A percentile compares a stretch with the other conserved stretches of the same genome.
These are phyloP conservation scores for Megalops atlanticus DNA, from an alignment of 2,113 vertebrate genomes.

Conservation along the genomic window DNA sequence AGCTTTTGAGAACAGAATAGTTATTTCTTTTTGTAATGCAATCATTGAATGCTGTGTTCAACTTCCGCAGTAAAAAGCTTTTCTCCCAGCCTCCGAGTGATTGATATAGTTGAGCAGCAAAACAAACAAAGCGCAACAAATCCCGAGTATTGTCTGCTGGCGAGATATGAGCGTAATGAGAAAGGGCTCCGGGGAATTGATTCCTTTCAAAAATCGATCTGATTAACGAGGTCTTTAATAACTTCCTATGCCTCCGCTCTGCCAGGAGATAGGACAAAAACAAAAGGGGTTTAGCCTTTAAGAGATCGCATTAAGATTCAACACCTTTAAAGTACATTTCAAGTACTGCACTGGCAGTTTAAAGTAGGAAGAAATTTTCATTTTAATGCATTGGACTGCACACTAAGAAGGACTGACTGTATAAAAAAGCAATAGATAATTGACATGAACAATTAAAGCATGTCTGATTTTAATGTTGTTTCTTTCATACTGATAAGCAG, in stretches of 20 bases:
- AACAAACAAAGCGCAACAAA: conserved; percentile 74
- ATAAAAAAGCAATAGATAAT: not conserved
- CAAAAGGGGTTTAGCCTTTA: conserved; percentile 39
- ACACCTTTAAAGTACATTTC: conserved; percentile 48
- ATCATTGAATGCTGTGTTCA: not conserved
- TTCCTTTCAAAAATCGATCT: conserved; percentile 68
- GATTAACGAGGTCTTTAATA: conserved; percentile 69
- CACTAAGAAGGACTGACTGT: conserved; percentile 33
- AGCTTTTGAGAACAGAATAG: not conserved
- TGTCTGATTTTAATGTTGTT: not conserved
- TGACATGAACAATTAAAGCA: not conserved
- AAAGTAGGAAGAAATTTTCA: conserved; percentile 37
- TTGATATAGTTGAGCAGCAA: conserved; percentile 64
- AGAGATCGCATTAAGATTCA: conserved; percentile 60
- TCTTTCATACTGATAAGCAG: not conserved
- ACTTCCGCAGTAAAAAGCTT: not conserved
- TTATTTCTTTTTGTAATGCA: not conserved
- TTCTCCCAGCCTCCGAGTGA: conserved; percentile 35
- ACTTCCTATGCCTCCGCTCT: conserved; percentile 63
- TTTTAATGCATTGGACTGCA: conserved; percentile 44
- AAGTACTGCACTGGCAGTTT: not conserved
- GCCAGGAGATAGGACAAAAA: conserved; percentile 52
- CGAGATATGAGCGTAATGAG: conserved; percentile 72
- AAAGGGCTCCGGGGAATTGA: conserved; percentile 70
- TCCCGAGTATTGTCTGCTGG: conserved; percentile 72